Base-by-base conservation (phyloP, 2,888 invertebrate species). In the Epinotia nisella region DNA sequence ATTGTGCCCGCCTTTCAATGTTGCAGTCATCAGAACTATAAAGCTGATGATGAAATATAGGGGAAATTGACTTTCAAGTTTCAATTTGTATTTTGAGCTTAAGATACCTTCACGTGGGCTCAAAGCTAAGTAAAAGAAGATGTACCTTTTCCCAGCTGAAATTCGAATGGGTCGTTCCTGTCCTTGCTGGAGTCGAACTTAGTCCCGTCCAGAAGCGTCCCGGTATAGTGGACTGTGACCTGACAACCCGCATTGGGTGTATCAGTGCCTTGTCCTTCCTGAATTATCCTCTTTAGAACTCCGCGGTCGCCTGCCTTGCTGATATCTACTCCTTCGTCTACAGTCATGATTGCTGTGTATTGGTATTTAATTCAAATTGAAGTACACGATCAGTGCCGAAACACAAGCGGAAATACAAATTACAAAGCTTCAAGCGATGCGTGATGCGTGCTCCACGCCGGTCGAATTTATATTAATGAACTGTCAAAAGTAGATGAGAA, bases 181-280 rank as follows among this genome's bases (percentile, higher is more conserved):
- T 97, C 97, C 78, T 96, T 95, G 86, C 98, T 98, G 0, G 98
- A 98, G 90, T 99, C 99, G 86, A 99, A 99, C 84, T 97, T 95
- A 3, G 96, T 96, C 53, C 99, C 99, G 90, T 98, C 97, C 35
- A 95, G 83, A 41, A 99, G 94, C 1, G 96, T 97, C 41, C 99
- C 99, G 1, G 96, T 97, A 85, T 99, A 99, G 89, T 99, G 98
- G 0, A 98, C 96, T 4, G 89, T 95, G 10, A 96, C 95, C 74
- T 86, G 83, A 85, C 96, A 96, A 1, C 98, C 98, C 64, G 92
- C 86, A 15, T 93, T 90, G 0, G 98, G 97, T 45, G 91, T 94
- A 74, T 96, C 96, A n/a, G 94, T 94, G 1, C 97, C 97, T 72
- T 90, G 90, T 60, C 98, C 99, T 82, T 96, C 96, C 76, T 94